phyloP scores from a whole-genome alignment of 2,113 vertebrate species.

The Fregetta grallaria region DNA sequence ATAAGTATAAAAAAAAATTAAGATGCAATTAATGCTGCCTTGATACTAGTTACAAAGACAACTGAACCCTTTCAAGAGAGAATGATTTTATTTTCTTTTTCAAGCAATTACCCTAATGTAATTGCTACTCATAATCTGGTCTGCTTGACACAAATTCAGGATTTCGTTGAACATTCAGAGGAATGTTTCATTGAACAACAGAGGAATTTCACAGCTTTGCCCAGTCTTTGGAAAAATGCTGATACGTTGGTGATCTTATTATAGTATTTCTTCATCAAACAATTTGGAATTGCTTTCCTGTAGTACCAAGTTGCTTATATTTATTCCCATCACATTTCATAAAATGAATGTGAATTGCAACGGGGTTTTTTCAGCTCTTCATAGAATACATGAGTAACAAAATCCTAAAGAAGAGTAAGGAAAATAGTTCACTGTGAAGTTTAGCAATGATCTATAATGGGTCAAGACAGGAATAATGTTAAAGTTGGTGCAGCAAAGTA shows the following conservation, averaged over 20 bases:
- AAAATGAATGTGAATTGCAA: not conserved
- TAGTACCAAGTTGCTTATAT: not conserved
- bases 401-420: not conserved
- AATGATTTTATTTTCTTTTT: conserved; percentile 16
- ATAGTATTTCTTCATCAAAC: not conserved
- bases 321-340: not conserved
- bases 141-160: not conserved
- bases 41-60: conserved; percentile 6
- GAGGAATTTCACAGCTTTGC: not conserved
- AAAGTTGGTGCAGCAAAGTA: not conserved
- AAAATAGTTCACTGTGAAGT: not conserved
- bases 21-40: conserved; percentile 3
- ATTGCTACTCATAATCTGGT: not conserved
- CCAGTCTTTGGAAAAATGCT: not conserved
- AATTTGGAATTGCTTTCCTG: not conserved
- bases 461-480: not conserved
- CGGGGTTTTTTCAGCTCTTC: not conserved
- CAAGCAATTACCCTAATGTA: conserved; percentile 16
- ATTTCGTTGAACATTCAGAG: not conserved
- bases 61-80: conserved; percentile 16
- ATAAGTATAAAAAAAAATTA: not conserved
- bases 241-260: not conserved
- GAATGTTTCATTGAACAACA: not conserved
- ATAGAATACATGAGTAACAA: not conserved
- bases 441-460: not conserved